These are phyloP conservation scores for Diprion similis DNA, from an alignment of 1,140 invertebrate genomes.

Conservation along the genomic window DNA sequence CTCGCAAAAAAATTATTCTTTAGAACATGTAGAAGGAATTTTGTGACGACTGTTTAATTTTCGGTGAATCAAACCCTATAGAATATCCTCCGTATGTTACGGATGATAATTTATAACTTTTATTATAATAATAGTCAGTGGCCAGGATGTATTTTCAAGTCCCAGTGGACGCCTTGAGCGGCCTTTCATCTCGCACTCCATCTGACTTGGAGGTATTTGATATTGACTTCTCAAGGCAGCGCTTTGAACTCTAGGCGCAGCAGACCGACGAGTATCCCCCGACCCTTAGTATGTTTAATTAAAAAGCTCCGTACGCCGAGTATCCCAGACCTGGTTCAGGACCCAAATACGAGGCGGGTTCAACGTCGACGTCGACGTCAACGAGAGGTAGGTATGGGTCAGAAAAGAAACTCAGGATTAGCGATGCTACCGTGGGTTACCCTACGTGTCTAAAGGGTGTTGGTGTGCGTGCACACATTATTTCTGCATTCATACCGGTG, in stretches of 20 bases:
- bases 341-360: neutral
- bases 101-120: no score
- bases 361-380: neutral
- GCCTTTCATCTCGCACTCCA: conserved; percentile 30
- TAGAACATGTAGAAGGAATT: neutral
- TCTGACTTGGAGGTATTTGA: conserved; percentile 61
- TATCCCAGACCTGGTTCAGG: neutral
- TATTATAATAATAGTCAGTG: no score
- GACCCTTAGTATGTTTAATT: conserved; percentile 52
- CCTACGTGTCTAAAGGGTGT: neutral
- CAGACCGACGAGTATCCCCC: conserved; percentile 10
- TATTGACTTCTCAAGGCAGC: conserved; percentile 59
- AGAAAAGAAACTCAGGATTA: neutral
- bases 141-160: no score
- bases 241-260: conserved; percentile 55
- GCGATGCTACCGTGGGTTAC: neutral
- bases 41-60: no score
- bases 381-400: neutral
- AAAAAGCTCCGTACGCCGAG: conserved; percentile 51
- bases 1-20: no score
- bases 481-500: neutral
- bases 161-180: no score
- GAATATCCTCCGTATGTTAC: no score
- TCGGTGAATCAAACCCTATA: no score
- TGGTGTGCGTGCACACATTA: no score